Evolutionary conservation across 1,140 invertebrate species (phyloP), one percentile per base, ranked within the genome.

Genomic region (Oscheius sp.): DNA sequence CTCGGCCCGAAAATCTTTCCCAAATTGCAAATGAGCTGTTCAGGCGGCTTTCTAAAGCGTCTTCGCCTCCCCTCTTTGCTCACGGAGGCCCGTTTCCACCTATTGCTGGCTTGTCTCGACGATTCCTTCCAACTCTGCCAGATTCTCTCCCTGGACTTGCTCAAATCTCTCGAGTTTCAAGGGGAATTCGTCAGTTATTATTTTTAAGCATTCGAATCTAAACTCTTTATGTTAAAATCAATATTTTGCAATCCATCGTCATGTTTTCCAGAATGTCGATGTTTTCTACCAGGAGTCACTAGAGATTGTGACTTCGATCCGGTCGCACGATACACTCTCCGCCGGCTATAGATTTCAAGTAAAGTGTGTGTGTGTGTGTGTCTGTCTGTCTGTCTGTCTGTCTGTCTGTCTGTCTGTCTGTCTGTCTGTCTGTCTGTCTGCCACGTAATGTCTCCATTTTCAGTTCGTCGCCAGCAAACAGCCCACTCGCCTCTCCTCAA

Each of bases 91-190:
- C 45, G 55, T 36, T 45, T 58, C 32, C 55, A 66, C 2, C 42
- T 34, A 2, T 28, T 76, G 3, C 2, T 76, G 26, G 45, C 32
- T 7, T 66, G 73, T 36, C 71, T 76, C 4, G 71, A 76, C 49
- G 74, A 76, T 29, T 46, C 45, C 2, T 76, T 65, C 34, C 49
- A 75, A 26, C 23, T 67, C 23, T 78, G 76, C 26, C 73, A 76
- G 52, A 49, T 13, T 1, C 55, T 46, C 13, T 62, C 73, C 2
- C 28, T 75, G 20, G 67, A 73, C 10, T 34, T 75, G 26, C 28
- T 69, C 2, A 68, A 68, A 23, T 42, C 15, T 4, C 31, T 68
- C 1, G 35, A 58, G 18, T 59, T 38, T 28, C 32, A 28, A 38
- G 35, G 35, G 18, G 28, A 59, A 13, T 28, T 29, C 4, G 34